A percentile compares a stretch with the other conserved stretches of the same genome.
Conservation (phyloP, 1,140 invertebrate species). For the Brachionus paranguensis region DNA sequence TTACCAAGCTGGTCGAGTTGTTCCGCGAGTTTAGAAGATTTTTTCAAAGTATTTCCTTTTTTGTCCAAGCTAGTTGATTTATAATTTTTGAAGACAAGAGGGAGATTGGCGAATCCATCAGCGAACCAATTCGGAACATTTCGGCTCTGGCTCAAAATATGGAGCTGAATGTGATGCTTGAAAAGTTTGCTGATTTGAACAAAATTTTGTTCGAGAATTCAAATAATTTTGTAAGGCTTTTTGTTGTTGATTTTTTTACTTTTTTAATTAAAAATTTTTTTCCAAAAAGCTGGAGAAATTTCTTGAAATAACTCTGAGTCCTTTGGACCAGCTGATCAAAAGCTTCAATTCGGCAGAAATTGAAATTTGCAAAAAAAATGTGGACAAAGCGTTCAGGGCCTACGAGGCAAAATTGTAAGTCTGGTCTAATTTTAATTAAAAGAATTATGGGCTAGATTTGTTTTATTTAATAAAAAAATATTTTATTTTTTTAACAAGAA, state of each 20-base stretch:
- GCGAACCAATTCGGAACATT: not conserved
- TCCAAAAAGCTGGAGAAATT: not conserved
- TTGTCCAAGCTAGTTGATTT: not conserved
- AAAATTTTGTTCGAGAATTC: not conserved
- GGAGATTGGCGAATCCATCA: not conserved
- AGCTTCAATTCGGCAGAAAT: not conserved
- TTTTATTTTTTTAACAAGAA: no score
- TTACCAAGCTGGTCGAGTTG: not conserved
- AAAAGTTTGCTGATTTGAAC: conserved; percentile 21
- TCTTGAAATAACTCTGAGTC: not conserved
- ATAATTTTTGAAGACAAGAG: not conserved
- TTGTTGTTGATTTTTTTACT: not conserved
- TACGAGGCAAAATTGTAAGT: conserved; percentile 5
- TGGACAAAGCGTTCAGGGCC: not conserved
- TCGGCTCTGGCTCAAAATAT: not conserved
- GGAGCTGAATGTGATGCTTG: not conserved
- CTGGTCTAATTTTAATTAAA: not conserved
- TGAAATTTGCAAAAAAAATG: conserved; percentile 1
- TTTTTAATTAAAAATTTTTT: not conserved
- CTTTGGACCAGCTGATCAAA: not conserved
- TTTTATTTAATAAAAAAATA: not conserved
- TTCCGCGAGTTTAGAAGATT: not conserved
- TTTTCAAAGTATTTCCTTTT: not conserved
- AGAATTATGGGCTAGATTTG: not conserved
- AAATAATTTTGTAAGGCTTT: not conserved